Base-by-base conservation (phyloP, 2,888 invertebrate species). In the Pinctada fucata region DNA sequence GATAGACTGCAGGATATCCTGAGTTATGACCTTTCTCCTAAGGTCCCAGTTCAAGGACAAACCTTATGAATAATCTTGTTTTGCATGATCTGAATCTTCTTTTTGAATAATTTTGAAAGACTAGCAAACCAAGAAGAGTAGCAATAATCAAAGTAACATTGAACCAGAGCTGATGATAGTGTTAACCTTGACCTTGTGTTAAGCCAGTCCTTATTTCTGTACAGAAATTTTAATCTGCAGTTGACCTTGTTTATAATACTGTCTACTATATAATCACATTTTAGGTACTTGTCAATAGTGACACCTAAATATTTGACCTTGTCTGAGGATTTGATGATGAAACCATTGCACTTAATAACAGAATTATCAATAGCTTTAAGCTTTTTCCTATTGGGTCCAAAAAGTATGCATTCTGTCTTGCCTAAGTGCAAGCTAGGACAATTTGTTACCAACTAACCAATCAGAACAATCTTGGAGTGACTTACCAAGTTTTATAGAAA, bases 141-240 rank as follows among this genome's bases (percentile, higher is more conserved):
- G 58, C 58, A 58, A 58, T 58, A 58, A 58, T 58, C 13, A 13
- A 58, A 58, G 13, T 58, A 58, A 13, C 58, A 58, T 58, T 58
- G 58, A 10, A 58, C 13, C 6, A 58, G 58, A 6, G 58, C 58
- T 10, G 58, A 58, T 58, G 58, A 58, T 58, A 58, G 13, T 58
- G 58, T 58, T 58, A 58, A 58, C 58, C 58, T 58, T 6, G 58
- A 58, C 58, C 58, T 58, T 58, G 58, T 58, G 13, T 58, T 58
- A 58, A 58, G 58, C 58, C 58, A 58, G 13, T 58, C 58, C 13
- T 13, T 58, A 58, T 58, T 58, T 58, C 58, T 58, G 13, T 58
- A 52, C 10, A 52, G 58, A 52, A 52, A 52, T 52, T 52, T 52
- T 52, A 52, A 52, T 52, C 58, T 52, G 10, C 58, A 8, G 58